These are phyloP conservation scores for Hormaphis cornu DNA, from an alignment of 1,140 invertebrate genomes.

Conservation along the genomic window DNA sequence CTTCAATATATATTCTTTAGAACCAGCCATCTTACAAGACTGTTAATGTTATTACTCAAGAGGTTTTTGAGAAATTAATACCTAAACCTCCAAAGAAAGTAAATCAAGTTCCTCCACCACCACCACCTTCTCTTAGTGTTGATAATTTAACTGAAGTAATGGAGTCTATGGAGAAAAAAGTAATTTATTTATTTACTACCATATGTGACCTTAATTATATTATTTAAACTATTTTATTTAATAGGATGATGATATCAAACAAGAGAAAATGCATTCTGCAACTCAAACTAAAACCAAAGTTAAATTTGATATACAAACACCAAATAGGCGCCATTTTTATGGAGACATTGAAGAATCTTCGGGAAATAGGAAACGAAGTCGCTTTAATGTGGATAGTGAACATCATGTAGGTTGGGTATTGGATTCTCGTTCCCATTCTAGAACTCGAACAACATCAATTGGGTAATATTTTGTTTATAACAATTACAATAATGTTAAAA, in stretches of 20 bases:
- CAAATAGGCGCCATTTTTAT: conserved; percentile 21
- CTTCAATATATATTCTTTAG: not conserved
- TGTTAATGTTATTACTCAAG: conserved; percentile 80
- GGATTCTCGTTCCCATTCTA: conserved; percentile 69
- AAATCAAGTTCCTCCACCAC: conserved; percentile 68
- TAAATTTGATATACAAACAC: conserved; percentile 13
- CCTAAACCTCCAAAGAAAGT: conserved; percentile 51
- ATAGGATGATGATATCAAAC: conserved; percentile 66
- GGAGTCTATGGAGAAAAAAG: conserved; percentile 14
- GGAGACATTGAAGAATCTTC: conserved; percentile 24
- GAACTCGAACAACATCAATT: conserved; percentile 62
- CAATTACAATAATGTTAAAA: too few relatives aligned
- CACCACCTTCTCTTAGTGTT: conserved; percentile 46
- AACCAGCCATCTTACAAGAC: conserved; percentile 61
- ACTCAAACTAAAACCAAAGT: conserved; percentile 45
- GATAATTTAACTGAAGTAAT: conserved; percentile 29
- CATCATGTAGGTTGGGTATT: conserved; percentile 96
- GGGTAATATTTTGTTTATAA: conserved; percentile 7
- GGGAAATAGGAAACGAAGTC: conserved; percentile 52
- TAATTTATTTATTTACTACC: conserved; percentile 1
- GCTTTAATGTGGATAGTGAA: conserved; percentile 83
- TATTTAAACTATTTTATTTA: not conserved
- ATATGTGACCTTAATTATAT: not conserved
- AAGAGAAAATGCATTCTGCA: not conserved
- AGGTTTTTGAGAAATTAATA: conserved; percentile 73